phyloP scores from a whole-genome alignment of 2,888 invertebrate species.

The Drosophila ustulata region DNA sequence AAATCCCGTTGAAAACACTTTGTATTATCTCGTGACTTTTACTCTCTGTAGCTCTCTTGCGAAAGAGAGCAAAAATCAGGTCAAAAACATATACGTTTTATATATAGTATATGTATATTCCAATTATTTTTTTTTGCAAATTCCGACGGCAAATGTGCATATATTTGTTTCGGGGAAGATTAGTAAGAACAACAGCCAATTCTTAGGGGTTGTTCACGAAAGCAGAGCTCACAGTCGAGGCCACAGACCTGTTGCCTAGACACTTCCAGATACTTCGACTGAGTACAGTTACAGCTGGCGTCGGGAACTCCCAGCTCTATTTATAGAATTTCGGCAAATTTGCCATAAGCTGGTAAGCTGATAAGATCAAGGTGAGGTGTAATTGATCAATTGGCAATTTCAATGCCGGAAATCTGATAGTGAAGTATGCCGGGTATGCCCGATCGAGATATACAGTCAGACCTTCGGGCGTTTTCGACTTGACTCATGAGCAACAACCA shows the following conservation, averaged over 20 bases:
- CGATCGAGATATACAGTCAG: conserved; percentile 23
- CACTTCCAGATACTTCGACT: conserved; percentile 18
- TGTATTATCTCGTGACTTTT: conserved; percentile 9
- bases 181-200: conserved; percentile 13
- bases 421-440: conserved; percentile 5
- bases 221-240: not conserved
- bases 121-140: conserved; percentile 15
- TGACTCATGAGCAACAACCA: conserved; percentile 5
- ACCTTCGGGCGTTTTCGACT: conserved; percentile 30
- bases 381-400: conserved; percentile 13
- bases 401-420: conserved; percentile 46
- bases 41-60: not conserved
- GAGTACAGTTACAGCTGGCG: conserved; percentile 18
- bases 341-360: conserved; percentile 23
- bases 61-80: conserved; percentile 41
- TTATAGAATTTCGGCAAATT: conserved; percentile 7
- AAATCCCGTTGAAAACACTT: conserved; percentile 3
- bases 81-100: conserved; percentile 37
- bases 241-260: conserved; percentile 12
- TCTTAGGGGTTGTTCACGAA: conserved; percentile 43
- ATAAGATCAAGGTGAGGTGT: conserved; percentile 8
- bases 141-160: conserved; percentile 42
- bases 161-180: conserved; percentile 20
- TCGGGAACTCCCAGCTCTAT: conserved; percentile 9
- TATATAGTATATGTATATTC: conserved; percentile 21